Evolutionary conservation across 2,888 invertebrate species (phyloP).

Genomic region (Chelonus formosanus): DNA sequence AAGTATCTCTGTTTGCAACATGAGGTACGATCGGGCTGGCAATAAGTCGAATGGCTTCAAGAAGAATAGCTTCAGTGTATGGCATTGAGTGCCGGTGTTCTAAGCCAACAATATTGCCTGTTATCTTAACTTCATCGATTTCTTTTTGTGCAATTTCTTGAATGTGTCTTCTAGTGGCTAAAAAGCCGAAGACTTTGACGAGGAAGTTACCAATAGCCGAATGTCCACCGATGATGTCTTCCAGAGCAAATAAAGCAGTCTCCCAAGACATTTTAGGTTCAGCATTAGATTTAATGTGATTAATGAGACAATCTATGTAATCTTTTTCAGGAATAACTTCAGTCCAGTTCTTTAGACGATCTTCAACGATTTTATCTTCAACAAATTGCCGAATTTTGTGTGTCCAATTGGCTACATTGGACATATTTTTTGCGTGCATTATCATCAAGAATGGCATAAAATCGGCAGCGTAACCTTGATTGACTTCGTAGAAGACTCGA

Average conservation of each 20-base stretch:
- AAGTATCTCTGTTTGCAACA: constrained; percentile 72
- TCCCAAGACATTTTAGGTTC: constrained; percentile 67
- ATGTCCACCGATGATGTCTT: constrained; percentile 72
- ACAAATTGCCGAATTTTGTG: constrained; percentile 69
- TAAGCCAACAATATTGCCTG: constrained; percentile 54
- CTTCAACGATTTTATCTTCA: constrained; percentile 66
- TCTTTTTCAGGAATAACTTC: constrained; percentile 63
- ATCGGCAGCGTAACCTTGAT: constrained; percentile 74
- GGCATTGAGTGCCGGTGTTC: constrained; percentile 68
- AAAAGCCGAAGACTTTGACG: constrained; percentile 69
- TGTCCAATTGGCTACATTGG: constrained; percentile 67
- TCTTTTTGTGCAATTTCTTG: constrained; percentile 69
- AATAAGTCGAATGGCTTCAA: constrained; percentile 72
- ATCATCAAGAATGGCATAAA: constrained; percentile 73
- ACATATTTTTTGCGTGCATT: constrained; percentile 67
- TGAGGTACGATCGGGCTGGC: constrained; percentile 77
- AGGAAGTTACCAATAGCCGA: constrained; percentile 73
- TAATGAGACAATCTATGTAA: constrained; percentile 70
- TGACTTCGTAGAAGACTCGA: constrained; percentile 74
- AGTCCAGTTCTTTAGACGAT: constrained; percentile 63
- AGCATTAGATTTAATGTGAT: constrained; percentile 65
- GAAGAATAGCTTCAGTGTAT: constrained; percentile 71
- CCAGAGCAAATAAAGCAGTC: constrained; percentile 67
- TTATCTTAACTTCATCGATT: constrained; percentile 60
- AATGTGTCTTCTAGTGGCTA: constrained; percentile 68